These are phyloP conservation scores for Labeo catla DNA, from an alignment of 2,113 vertebrate genomes.

Conservation along the genomic window DNA sequence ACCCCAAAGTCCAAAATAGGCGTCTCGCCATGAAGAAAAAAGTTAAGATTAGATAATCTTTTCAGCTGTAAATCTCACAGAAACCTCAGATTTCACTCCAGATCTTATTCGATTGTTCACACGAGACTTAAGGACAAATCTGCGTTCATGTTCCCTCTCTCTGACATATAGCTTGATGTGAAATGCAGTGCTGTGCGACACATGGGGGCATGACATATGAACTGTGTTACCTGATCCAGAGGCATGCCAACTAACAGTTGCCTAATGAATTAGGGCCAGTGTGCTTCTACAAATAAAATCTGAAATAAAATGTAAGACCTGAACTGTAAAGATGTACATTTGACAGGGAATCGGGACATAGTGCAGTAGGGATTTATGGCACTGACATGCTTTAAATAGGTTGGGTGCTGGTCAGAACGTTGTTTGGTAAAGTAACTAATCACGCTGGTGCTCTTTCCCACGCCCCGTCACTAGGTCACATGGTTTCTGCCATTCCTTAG, in stretches of 20 bases:
- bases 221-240: constrained; percentile 49
- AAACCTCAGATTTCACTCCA: background rate
- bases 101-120: background rate
- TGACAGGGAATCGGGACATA: background rate
- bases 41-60: constrained; percentile 19
- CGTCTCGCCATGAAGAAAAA: background rate
- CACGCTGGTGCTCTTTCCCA: constrained; percentile 56
- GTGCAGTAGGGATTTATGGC: background rate
- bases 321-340: background rate
- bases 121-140: constrained; percentile 5
- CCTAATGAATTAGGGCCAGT: constrained; percentile 46
- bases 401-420: constrained; percentile 4
- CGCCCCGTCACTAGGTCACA: constrained; percentile 52
- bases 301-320: constrained; percentile 29
- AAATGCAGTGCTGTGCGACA: constrained; percentile 48
- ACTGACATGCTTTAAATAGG: background rate
- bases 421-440: constrained; percentile 45
- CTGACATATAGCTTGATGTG: constrained; percentile 43
- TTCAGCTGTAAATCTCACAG: background rate
- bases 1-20: too few species aligned
- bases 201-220: constrained; percentile 54
- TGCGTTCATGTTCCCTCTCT: constrained; percentile 25
- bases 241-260: constrained; percentile 52
- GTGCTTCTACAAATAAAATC: constrained; percentile 33
- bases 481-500: constrained; percentile 43